Evolutionary conservation across 2,113 vertebrate genomes (phyloP).

Genomic region (Xyrauchen texanus): DNA sequence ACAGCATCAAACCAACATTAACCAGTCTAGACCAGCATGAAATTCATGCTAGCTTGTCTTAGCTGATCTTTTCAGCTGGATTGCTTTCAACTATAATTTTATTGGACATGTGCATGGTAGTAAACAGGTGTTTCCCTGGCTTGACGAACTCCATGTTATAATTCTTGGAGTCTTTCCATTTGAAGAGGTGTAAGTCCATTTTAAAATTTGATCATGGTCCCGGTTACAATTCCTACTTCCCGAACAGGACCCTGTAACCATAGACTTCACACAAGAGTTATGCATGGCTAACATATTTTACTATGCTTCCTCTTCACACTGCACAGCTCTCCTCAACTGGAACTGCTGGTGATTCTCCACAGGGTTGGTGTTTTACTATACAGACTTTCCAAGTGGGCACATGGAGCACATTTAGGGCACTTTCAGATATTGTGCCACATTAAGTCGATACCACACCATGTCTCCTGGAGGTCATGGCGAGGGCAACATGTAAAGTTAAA

Average conservation of each 20-base stretch:
- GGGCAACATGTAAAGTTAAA: neutral
- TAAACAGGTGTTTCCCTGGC: neutral
- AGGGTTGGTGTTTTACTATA: neutral
- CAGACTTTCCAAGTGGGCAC: neutral
- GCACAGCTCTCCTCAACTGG: neutral
- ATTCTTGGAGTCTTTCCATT: neutral
- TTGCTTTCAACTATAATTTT: too few species aligned
- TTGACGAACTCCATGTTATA: neutral
- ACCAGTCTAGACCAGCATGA: neutral
- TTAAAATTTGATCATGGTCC: neutral
- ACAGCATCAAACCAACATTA: neutral
- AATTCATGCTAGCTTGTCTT: too few species aligned
- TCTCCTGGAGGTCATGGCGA: conserved; percentile 38
- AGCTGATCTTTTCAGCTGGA: too few species aligned
- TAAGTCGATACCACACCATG: conserved; percentile 5
- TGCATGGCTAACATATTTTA: conserved; percentile 13
- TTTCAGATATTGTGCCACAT: conserved; percentile 15
- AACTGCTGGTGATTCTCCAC: neutral
- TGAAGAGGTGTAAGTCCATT: neutral
- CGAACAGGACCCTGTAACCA: neutral
- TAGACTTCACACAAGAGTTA: conserved; percentile 2
- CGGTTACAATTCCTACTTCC: conserved; percentile 1
- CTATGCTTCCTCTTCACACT: conserved; percentile 2
- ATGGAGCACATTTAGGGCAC: conserved; percentile 1
- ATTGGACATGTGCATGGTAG: too few species aligned